Base-by-base conservation (phyloP, 1,140 invertebrate genomes). In the Trichonephila clavipes region DNA sequence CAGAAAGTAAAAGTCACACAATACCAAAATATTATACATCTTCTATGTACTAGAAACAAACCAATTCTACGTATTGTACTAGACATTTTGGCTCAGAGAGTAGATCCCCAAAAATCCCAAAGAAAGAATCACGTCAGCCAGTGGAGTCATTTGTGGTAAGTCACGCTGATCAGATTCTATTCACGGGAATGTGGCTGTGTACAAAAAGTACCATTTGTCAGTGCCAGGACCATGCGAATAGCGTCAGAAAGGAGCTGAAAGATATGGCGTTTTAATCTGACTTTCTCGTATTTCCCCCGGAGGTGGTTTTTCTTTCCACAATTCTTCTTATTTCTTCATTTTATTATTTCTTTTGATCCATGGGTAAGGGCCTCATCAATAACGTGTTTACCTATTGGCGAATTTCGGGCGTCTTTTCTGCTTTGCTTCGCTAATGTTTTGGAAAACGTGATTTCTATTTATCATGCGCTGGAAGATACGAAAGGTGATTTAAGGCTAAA, bases 191-290 rank as follows among this genome's bases (percentile, higher is more conserved):
- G 40, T 59, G 82, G 82, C 21, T n/a, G 82, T 28, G 24, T 51
- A 58, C 82, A 83, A 83, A 83, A 83, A 59, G 40, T 59, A 58
- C 82, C 82, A 83, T 83, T 83, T 83, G 82, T 83, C 82, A 83
- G 19, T 83, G 82, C 82, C 82, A 83, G 21, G 4, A n/a, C 40
- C 82, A 83, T 59, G 82, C 82, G 82, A 51, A 58, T 24, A 59
- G 82, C 72, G 0, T 7, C 24, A 51, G 24, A 83, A 83, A 51
- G 82, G 51, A 83, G 82, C 44, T n/a, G 82, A 59, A 83, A 83
- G 82, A 83, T 83, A 83, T 83, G 82, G 82, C 82, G 24, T 83
- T 83, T 83, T 83, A 83, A 83, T 83, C 82, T 83, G 82, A 83
- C 82, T 51, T 51, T 59, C 44, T 83, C 44, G 44, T 83, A 83